phyloP scores from a whole-genome alignment of 2,113 vertebrate species.

The Trachemys scripta region DNA sequence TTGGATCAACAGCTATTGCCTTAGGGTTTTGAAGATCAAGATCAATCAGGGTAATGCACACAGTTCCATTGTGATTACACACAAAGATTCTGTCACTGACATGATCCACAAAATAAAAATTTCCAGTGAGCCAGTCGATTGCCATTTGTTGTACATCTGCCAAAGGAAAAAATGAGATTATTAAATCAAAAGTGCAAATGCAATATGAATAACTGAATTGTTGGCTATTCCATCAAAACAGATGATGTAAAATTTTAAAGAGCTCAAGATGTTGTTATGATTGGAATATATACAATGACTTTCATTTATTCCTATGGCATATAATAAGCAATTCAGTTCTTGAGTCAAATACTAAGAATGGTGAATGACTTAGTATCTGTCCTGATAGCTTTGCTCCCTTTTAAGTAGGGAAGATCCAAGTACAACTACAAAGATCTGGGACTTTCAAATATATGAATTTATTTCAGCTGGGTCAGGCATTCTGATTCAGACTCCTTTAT shows the following conservation, averaged over 20 bases:
- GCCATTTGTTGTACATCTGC: slow-evolving; percentile 94
- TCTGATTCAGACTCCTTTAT: not conserved
- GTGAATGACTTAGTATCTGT: not conserved
- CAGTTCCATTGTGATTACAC: slow-evolving; percentile 85
- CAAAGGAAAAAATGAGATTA: slow-evolving; percentile 23
- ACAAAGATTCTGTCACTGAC: slow-evolving; percentile 91
- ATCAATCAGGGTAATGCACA: slow-evolving; percentile 92
- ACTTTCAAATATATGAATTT: not conserved
- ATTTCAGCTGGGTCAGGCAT: not conserved
- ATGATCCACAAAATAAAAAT: slow-evolving; percentile 94
- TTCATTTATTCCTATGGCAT: not conserved
- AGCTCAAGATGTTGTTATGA: not conserved
- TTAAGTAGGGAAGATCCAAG: not conserved
- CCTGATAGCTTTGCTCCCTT: not conserved
- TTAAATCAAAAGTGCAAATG: slow-evolving; percentile 8
- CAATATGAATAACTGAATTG: not conserved
- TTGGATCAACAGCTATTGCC: slow-evolving; percentile 93
- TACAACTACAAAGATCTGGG: not conserved
- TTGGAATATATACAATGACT: not conserved
- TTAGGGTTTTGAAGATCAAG: slow-evolving; percentile 93
- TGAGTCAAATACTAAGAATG: not conserved
- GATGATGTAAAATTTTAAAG: not conserved
- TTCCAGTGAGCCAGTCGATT: slow-evolving; percentile 95
- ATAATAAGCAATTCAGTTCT: not conserved
- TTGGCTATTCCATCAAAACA: not conserved